Evolutionary conservation across 1,140 invertebrate genomes (phyloP), one percentile per base, ranked within the genome.

Genomic region (Geopemphigus sp.): DNA sequence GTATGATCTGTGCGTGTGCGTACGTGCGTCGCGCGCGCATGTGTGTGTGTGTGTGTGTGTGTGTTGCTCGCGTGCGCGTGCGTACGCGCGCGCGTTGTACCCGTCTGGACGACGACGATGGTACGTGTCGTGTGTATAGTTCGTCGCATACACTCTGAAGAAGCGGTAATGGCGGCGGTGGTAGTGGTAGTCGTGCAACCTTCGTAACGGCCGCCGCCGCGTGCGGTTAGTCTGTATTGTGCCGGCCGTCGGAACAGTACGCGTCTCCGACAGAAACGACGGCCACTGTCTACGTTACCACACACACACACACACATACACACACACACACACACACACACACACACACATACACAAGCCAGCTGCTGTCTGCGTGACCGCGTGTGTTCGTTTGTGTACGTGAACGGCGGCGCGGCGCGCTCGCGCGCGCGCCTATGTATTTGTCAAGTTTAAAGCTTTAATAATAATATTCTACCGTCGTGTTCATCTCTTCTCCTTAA

Each of bases 161-260:
- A 8, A 32, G 29, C 29, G 63, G 47, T 11, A 14, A 39, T 24
- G 66, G 22, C 1, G 66, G 39, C 12, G 32, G 45, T 26, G 8
- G 68, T n/a, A 17, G 68, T 29, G 68, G 68, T 50, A 68, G 6
- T 5, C 68, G 47, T 32, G 26, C 68, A 72, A 72, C 68, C 68
- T 72, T 72, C 68, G 68, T 72, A 72, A 72, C 68, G 24, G 68
- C 66, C 24, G 66, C 45, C 64, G 39, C 64, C 45, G 47, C 47
- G 68, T 72, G 68, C 68, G 50, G 68, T 72, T 72, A 72, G 68
- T 72, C 24, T 72, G 68, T 54, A 72, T 15, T 72, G 68, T 45
- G 68, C 68, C 68, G 22, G 68, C 68, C 68, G 68, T n/a, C 68
- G 24, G 47, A 72, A 72, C 68, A 54, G 68, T 54, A 72, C 68